A percentile compares a stretch with the other conserved stretches of the same genome.
Conservation (phyloP, 1,140 invertebrate genomes). For the Epicauta chinensis region DNA sequence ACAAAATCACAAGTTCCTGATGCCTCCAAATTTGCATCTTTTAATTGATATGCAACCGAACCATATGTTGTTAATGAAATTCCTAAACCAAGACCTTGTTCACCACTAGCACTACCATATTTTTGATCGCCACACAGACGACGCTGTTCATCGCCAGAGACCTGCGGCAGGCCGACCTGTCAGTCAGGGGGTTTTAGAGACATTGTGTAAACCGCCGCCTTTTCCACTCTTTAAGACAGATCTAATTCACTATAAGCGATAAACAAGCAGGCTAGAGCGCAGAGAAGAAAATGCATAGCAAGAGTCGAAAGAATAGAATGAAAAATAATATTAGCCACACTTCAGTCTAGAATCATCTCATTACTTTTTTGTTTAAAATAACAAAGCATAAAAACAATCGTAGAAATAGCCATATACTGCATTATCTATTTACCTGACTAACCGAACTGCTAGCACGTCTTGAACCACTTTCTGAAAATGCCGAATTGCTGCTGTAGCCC, state of each 20-base stretch:
- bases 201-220: slow-evolving; percentile 10
- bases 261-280: background rate
- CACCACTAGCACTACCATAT: slow-evolving; percentile 25
- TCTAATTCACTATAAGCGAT: slow-evolving; percentile 11
- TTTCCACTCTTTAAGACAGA: slow-evolving; percentile 5
- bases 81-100: slow-evolving; percentile 46
- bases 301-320: too few relatives aligned
- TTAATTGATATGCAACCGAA: slow-evolving; percentile 71
- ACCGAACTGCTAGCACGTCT: slow-evolving; percentile 64
- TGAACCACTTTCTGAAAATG: slow-evolving; percentile 53
- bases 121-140: slow-evolving; percentile 58
- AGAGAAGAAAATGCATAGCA: too few relatives aligned
- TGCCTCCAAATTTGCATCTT: slow-evolving; percentile 75
- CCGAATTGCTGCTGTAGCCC: slow-evolving; percentile 46
- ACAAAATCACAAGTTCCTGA: slow-evolving; percentile 70
- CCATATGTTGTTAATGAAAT: slow-evolving; percentile 64
- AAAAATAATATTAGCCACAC: too few relatives aligned
- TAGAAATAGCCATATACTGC: too few relatives aligned
- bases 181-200: slow-evolving; percentile 17
- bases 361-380: too few relatives aligned
- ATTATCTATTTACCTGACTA: slow-evolving; percentile 58
- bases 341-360: too few relatives aligned
- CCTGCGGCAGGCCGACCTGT: slow-evolving; percentile 47
- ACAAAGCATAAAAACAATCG: too few relatives aligned
- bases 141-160: slow-evolving; percentile 66